Conservation (phyloP, 2,888 invertebrate species). For the Nomada hirtipes region DNA sequence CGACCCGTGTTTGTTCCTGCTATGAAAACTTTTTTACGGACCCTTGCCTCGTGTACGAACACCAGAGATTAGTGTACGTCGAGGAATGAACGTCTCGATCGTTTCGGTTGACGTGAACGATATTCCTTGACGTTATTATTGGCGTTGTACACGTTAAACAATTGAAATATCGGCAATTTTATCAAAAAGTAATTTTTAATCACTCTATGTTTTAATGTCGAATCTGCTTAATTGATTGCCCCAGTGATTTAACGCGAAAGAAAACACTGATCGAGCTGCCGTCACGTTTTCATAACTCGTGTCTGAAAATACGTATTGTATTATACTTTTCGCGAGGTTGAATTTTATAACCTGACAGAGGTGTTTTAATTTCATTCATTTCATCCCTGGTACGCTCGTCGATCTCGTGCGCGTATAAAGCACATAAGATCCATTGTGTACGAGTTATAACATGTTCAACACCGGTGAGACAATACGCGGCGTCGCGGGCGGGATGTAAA, state of each 20-base stretch:
- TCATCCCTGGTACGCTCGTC: not conserved
- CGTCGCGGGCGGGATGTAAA: conserved; percentile 17
- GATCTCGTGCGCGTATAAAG: not conserved
- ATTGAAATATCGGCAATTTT: too few species aligned
- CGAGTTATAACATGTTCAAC: conserved; percentile 14
- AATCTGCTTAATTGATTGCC: too few species aligned
- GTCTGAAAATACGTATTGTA: not conserved
- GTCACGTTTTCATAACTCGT: not conserved
- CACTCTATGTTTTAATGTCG: not conserved
- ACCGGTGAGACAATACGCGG: conserved; percentile 22
- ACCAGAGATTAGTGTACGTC: conserved; percentile 26
- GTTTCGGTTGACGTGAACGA: conserved; percentile 1
- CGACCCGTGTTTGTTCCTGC: conserved; percentile 38
- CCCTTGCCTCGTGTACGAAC: not conserved
- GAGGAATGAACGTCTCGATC: conserved; percentile 17
- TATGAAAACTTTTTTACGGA: conserved; percentile 39
- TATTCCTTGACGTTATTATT: too few species aligned
- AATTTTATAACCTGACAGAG: conserved; percentile 6
- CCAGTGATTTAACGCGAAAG: not conserved
- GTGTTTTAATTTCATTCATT: conserved; percentile 26
- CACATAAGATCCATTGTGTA: conserved; percentile 14
- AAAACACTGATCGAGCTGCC: not conserved
- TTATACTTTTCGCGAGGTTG: not conserved
- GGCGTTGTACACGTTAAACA: too few species aligned
- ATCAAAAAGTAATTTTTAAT: not conserved